Evolutionary conservation across 2,113 vertebrate species (phyloP).

Genomic region (Sorex araneus): DNA sequence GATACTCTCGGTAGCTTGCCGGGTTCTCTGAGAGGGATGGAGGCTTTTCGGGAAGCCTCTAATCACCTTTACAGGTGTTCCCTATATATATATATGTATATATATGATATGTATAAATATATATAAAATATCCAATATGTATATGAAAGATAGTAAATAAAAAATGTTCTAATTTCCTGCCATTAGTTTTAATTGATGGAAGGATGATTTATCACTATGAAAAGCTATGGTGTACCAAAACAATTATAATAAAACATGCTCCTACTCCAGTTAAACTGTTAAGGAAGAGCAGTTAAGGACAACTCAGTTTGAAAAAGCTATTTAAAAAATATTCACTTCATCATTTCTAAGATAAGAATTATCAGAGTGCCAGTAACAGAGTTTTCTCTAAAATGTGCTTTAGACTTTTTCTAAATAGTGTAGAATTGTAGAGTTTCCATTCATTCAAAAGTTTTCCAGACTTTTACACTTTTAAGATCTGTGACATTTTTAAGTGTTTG

Average conservation of each 20-base stretch:
- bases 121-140: not conserved
- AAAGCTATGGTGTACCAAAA: not conserved
- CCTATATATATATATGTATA: too few species aligned
- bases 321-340: conserved; percentile 27
- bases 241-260: not conserved
- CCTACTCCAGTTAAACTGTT: not conserved
- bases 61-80: too few species aligned
- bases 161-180: not conserved
- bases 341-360: conserved; percentile 34
- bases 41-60: too few species aligned
- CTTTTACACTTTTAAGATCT: conserved; percentile 48
- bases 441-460: not conserved
- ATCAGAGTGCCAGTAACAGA: not conserved
- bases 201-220: conserved; percentile 11
- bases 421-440: not conserved
- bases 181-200: not conserved
- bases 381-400: not conserved
- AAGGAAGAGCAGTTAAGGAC: not conserved
- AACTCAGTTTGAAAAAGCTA: not conserved
- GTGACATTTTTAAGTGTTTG: not conserved
- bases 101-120: too few species aligned
- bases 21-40: too few species aligned
- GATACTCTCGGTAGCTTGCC: too few species aligned
- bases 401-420: not conserved
- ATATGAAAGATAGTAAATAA: not conserved